phyloP scores from a whole-genome alignment of 1,140 invertebrate species.

The Saccostrea echinata region DNA sequence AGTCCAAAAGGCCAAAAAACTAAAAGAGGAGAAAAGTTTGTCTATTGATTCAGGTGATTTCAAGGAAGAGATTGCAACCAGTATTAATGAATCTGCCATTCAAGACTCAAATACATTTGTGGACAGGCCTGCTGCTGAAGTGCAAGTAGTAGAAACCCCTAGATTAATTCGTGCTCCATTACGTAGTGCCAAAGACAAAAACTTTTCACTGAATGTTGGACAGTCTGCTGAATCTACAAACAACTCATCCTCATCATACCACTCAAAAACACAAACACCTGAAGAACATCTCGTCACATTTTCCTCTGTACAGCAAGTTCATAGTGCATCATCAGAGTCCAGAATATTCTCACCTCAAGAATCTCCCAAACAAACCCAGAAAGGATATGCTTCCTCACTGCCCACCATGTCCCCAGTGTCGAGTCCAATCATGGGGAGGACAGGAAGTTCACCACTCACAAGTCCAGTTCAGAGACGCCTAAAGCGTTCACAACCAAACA shows the following conservation, averaged over 20 bases:
- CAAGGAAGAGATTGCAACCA: neutral
- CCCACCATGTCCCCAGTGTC: slow-evolving; percentile 3
- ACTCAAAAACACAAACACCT: slow-evolving; percentile 9
- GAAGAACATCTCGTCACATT: slow-evolving; percentile 3
- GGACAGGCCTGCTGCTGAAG: slow-evolving; percentile 62
- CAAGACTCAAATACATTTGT: slow-evolving; percentile 50
- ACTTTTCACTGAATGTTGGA: slow-evolving; percentile 22
- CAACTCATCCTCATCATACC: neutral
- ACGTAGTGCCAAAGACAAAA: slow-evolving; percentile 38
- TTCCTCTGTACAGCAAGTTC: slow-evolving; percentile 13
- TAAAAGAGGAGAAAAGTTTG: slow-evolving; percentile 39
- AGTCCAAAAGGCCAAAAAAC: slow-evolving; percentile 50
- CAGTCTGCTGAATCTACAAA: slow-evolving; percentile 32
- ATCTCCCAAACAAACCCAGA: slow-evolving; percentile 3
- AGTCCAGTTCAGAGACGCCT: slow-evolving; percentile 35
- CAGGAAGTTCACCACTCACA: neutral
- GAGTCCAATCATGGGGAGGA: slow-evolving; percentile 13
- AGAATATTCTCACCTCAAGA: slow-evolving; percentile 30
- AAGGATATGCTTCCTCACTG: slow-evolving; percentile 6
- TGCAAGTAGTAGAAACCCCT: slow-evolving; percentile 65
- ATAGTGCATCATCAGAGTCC: slow-evolving; percentile 31
- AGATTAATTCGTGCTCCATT: slow-evolving; percentile 61
- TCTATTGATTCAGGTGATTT: neutral
- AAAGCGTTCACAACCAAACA: slow-evolving; percentile 19
- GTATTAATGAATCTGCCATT: slow-evolving; percentile 9